A percentile compares a stretch with the other conserved stretches of the same genome.
phyloP scores from a whole-genome alignment of 2,113 vertebrate species.

The Colius striatus region DNA sequence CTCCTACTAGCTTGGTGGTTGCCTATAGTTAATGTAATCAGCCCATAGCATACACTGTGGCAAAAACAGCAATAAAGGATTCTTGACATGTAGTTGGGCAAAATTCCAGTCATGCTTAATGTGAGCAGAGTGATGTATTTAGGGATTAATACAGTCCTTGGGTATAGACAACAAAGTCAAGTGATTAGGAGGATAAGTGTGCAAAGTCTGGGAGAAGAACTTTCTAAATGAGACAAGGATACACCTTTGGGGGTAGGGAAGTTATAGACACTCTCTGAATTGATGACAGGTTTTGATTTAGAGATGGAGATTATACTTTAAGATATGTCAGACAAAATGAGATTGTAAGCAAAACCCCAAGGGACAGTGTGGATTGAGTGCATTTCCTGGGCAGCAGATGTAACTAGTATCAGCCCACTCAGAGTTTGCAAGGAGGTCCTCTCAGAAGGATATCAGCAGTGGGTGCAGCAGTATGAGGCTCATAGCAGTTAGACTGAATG shows the following conservation, averaged over 20 bases:
- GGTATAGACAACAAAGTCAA: not conserved
- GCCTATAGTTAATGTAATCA: not conserved
- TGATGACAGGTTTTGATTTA: not conserved
- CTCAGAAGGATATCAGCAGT: not conserved
- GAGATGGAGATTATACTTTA: not conserved
- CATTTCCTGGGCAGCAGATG: not conserved
- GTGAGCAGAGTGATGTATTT: not conserved
- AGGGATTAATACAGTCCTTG: not conserved
- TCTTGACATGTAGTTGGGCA: not conserved
- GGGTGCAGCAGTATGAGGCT: not conserved
- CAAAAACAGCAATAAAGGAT: not conserved
- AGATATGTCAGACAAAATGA: not conserved
- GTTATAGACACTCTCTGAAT: not conserved
- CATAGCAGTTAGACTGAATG: not conserved
- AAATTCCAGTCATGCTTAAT: not conserved
- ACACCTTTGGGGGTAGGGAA: not conserved
- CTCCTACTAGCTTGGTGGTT: not conserved
- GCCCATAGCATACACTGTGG: not conserved
- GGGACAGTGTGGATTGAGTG: not conserved
- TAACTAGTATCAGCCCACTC: not conserved
- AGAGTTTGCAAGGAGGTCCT: not conserved
- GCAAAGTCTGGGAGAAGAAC: not conserved
- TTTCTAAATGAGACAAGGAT: not conserved
- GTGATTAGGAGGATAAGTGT: not conserved
- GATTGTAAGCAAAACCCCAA: not conserved